Evolutionary conservation across 2,797 vertebrate genomes (phyloP), one percentile per base, ranked within the genome.

Genomic region (Odontamblyopus lacepedii): DNA sequence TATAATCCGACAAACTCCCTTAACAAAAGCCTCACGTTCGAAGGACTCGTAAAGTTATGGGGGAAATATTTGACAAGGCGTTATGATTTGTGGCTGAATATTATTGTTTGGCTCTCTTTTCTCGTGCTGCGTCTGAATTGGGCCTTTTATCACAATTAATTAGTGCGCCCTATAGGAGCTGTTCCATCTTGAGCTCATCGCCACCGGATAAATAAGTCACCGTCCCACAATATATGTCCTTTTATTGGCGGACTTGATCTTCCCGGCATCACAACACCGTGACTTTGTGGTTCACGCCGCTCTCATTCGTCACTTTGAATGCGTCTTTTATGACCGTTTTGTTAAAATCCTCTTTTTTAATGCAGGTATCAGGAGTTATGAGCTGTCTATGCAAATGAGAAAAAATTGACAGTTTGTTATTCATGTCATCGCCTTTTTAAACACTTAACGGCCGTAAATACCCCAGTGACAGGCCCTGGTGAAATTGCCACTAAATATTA

Each of bases 401-500:
- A 80, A 84, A 88, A 91, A 93, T 90, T 95, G 94, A 95, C 94
- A 95, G 92, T 95, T 95, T 94, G 93, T 95, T 95, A 95, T 95
- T 95, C 93, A 95, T 94, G 93, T 92, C 93, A 91, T 94, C 80
- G 87, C 90, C 93, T 94, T 94, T 94, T 95, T 95, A 95, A 95
- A 95, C 94, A 95, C 94, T 95, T 94, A 94, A 94, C 88, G 91
- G 85, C 82, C 77, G 85, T 95, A 94, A 93, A 95, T 95, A 89
- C 84, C 80, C 59, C 51, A 26, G 19, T 92, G 94, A 93, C 93
- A 91, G 92, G 91, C 90, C 81, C 90, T 87, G 90, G 89, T 78
- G 92, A 95, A 95, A 95, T 95, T 95, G 92, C 93, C 93, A 94
- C 94, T 95, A 95, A 95, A 95, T 95, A 94, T 94, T 95, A 95